These are phyloP conservation scores for Rhodeus uyekii DNA, from an alignment of 2,797 vertebrate genomes.

Conservation along the genomic window DNA sequence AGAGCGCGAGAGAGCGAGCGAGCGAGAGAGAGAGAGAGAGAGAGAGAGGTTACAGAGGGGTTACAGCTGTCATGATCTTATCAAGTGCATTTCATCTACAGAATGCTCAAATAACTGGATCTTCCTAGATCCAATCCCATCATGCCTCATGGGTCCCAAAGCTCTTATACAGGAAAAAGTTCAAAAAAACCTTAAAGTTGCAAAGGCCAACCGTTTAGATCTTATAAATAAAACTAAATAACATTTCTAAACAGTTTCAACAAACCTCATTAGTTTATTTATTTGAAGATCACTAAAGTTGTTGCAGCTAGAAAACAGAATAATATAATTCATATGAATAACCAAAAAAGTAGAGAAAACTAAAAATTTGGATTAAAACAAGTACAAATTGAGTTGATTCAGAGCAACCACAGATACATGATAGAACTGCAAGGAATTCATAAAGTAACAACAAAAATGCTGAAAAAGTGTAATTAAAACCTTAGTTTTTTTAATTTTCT, in stretches of 20 bases:
- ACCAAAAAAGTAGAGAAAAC: background rate
- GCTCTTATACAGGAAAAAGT: background rate
- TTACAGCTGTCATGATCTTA: slow-evolving; percentile 8
- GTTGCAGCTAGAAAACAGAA: background rate
- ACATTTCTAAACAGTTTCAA: background rate
- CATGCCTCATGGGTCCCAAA: background rate
- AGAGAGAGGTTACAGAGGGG: background rate
- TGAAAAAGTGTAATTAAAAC: background rate
- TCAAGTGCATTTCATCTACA: background rate
- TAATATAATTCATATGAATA: background rate
- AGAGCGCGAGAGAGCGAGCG: too few species aligned
- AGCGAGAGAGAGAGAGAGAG: too few species aligned
- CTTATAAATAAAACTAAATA: background rate
- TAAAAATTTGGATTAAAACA: background rate
- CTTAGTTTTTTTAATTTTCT: too few species aligned
- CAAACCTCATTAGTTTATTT: background rate
- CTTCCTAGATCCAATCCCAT: background rate
- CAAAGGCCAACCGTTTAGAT: background rate
- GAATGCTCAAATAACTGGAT: background rate
- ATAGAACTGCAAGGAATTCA: background rate
- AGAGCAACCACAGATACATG: background rate
- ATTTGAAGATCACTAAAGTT: background rate
- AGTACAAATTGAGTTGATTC: background rate
- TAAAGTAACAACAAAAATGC: background rate
- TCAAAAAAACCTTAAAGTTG: background rate